Conservation (phyloP, 2,888 invertebrate genomes). For the Parascotia fuliginaria region DNA sequence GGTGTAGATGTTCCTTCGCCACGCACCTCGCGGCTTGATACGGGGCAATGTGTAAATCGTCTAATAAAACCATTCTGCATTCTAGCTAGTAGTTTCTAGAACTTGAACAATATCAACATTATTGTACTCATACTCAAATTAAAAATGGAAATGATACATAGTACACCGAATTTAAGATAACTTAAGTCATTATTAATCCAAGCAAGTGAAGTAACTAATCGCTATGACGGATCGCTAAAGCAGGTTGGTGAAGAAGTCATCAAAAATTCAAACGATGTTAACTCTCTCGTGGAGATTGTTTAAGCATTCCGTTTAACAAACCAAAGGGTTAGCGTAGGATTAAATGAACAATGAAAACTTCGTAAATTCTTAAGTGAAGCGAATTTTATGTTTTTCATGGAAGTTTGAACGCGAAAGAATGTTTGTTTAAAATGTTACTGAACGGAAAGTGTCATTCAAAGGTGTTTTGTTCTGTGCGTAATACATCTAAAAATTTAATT, state of each 20-base stretch:
- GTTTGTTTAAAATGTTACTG: not conserved
- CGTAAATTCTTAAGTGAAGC: conserved; percentile 1
- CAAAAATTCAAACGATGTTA: conserved; percentile 6
- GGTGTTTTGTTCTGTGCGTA: not conserved
- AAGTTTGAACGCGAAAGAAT: not conserved
- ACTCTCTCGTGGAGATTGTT: not conserved
- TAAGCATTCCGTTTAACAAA: conserved; percentile 5
- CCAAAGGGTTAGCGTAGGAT: conserved; percentile 6
- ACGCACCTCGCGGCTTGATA: too few species aligned
- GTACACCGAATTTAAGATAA: not conserved
- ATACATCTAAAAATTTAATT: too few species aligned
- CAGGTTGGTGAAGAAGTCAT: not conserved
- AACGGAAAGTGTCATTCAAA: not conserved
- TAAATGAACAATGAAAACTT: conserved; percentile 8
- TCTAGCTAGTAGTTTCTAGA: too few species aligned
- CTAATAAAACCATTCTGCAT: too few species aligned
- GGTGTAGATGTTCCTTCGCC: too few species aligned
- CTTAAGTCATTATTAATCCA: not conserved
- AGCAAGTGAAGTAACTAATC: not conserved
- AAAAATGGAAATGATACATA: too few species aligned
- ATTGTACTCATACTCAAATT: too few species aligned
- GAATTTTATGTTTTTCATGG: not conserved
- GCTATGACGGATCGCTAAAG: not conserved
- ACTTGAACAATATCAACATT: too few species aligned
- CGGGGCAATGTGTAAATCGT: too few species aligned